These are phyloP conservation scores for Dynastes tityus DNA, from an alignment of 2,888 invertebrate genomes.

Conservation along the genomic window DNA sequence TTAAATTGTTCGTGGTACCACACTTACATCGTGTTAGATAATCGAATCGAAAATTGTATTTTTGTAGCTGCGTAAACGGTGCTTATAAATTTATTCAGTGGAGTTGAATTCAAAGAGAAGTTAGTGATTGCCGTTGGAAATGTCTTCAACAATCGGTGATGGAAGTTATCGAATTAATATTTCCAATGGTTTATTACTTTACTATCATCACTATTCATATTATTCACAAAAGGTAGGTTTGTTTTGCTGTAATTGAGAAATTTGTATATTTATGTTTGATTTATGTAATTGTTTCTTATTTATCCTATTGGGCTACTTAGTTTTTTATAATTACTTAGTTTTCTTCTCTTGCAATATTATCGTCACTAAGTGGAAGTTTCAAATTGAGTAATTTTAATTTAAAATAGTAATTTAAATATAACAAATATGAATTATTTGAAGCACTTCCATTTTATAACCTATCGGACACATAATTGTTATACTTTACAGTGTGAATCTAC, in stretches of 20 bases:
- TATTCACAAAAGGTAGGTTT: slow-evolving; percentile 83
- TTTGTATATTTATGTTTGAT: slow-evolving; percentile 9
- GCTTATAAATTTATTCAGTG: background rate
- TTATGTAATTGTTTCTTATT: slow-evolving; percentile 32
- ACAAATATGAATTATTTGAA: no score
- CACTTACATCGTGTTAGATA: slow-evolving; percentile 1
- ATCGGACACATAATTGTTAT: background rate
- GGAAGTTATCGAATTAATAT: slow-evolving; percentile 55
- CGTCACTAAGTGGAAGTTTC: no score
- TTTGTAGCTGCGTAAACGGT: slow-evolving; percentile 29
- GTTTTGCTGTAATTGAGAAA: background rate
- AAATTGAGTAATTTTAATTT: no score
- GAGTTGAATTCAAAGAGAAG: background rate
- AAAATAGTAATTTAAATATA: no score
- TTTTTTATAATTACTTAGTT: no score
- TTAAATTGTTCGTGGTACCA: background rate
- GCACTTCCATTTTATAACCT: slow-evolving; percentile 8
- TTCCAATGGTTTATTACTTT: slow-evolving; percentile 73
- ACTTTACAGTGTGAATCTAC: background rate
- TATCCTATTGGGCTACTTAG: no score
- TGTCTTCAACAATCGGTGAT: slow-evolving; percentile 50
- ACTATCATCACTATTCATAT: slow-evolving; percentile 82
- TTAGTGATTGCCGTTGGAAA: background rate
- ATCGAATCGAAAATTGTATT: background rate
- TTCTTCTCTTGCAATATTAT: no score